These are phyloP conservation scores for Monarcha castaneiventris DNA, from an alignment of 2,113 vertebrate genomes.

Conservation along the genomic window DNA sequence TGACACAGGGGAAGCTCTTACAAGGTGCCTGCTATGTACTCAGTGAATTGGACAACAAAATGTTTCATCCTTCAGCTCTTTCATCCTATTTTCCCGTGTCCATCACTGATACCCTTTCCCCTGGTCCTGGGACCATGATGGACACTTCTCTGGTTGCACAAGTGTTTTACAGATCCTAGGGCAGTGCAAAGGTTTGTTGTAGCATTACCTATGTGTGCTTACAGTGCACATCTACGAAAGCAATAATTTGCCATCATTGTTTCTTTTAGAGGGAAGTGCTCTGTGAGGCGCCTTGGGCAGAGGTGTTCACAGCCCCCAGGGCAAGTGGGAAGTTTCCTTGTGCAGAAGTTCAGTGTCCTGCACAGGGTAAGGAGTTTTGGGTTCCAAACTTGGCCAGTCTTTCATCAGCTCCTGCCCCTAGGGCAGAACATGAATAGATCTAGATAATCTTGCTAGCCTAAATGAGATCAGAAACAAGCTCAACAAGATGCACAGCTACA, in stretches of 20 bases:
- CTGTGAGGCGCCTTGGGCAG: neutral
- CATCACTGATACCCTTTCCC: neutral
- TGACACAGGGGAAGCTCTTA: neutral
- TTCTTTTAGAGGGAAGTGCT: neutral
- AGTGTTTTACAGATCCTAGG: neutral
- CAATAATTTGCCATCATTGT: neutral
- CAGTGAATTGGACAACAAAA: neutral
- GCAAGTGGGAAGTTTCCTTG: accelerated
- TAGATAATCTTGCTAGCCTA: neutral
- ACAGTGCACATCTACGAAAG: neutral
- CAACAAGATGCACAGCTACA: neutral
- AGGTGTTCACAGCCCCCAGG: neutral
- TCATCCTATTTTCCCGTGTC: neutral
- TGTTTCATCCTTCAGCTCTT: neutral
- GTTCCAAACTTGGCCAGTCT: neutral
- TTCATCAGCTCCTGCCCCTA: neutral
- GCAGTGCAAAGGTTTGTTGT: accelerated
- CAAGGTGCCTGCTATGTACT: neutral
- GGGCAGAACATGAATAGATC: neutral
- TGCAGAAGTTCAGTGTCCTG: neutral
- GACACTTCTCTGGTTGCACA: neutral
- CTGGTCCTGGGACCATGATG: neutral
- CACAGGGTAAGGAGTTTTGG: neutral
- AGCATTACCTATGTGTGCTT: neutral
- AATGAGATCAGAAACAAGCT: neutral